A percentile compares a stretch with the other conserved stretches of the same genome.
Conservation (phyloP, 1,140 invertebrate species). For the Listronotus bonariensis region DNA sequence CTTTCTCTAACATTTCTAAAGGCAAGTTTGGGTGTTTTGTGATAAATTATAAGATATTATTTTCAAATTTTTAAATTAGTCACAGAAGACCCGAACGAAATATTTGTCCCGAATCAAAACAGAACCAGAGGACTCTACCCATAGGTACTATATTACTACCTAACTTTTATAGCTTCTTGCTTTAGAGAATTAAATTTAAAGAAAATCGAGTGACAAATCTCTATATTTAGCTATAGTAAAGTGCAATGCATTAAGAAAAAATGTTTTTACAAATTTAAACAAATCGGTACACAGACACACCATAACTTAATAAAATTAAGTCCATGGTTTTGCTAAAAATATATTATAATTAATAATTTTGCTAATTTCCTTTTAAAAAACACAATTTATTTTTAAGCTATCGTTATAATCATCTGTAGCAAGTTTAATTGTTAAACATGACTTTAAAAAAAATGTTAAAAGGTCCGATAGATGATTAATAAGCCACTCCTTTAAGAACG, state of each 20-base stretch:
- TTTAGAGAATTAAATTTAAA: constrained; percentile 43
- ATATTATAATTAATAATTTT: background rate
- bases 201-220: constrained; percentile 33
- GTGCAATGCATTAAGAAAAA: constrained; percentile 33
- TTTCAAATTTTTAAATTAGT: constrained; percentile 7
- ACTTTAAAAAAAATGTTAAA: no score
- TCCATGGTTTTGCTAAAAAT: background rate
- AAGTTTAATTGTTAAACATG: no score
- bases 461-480: background rate
- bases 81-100: background rate
- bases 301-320: constrained; percentile 5
- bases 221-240: constrained; percentile 41
- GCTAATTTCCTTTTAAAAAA: no score
- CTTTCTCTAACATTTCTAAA: background rate
- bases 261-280: constrained; percentile 30
- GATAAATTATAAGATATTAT: constrained; percentile 15
- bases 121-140: constrained; percentile 14
- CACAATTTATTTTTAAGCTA: no score
- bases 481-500: background rate
- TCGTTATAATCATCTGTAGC: no score
- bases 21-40: constrained; percentile 8
- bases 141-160: constrained; percentile 35
- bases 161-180: constrained; percentile 44
- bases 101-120: constrained; percentile 14
- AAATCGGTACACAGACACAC: constrained; percentile 27